Evolutionary conservation across 2,797 vertebrate species (phyloP).

Genomic region (Brachyalestes nurse): DNA sequence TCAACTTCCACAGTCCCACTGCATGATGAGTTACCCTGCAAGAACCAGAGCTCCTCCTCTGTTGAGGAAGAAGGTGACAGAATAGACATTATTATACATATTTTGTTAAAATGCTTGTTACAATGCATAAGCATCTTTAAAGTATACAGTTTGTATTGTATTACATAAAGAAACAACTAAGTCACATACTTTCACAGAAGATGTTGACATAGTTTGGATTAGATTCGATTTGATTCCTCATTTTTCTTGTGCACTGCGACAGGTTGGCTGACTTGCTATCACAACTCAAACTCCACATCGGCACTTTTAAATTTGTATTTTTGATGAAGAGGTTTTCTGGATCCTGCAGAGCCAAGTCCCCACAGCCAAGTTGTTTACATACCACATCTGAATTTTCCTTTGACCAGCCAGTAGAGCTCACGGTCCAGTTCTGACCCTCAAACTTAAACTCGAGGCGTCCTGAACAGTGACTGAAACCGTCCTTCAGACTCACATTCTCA

Average conservation of each 20-base stretch:
- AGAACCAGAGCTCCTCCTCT: constrained; percentile 41
- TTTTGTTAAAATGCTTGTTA: neutral
- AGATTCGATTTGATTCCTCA: neutral
- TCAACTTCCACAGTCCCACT: constrained; percentile 60
- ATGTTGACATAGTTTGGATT: neutral
- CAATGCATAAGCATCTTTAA: neutral
- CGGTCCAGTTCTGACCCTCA: neutral
- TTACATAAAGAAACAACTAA: neutral
- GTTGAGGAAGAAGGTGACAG: neutral
- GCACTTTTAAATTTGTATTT: fast-evolving
- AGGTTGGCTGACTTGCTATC: neutral
- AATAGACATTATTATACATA: neutral
- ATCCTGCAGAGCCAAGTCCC: fast-evolving
- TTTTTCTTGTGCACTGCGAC: neutral
- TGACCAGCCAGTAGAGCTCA: neutral
- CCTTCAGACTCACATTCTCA: constrained; percentile 30
- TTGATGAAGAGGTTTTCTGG: neutral
- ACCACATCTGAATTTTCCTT: neutral
- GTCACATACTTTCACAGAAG: constrained; percentile 13
- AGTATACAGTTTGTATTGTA: neutral
- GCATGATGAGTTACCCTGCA: constrained; percentile 50
- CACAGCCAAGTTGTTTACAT: constrained; percentile 47
- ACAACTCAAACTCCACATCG: neutral
- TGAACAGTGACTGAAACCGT: constrained; percentile 48
- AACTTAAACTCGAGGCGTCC: constrained; percentile 53